These are phyloP conservation scores for Dromas ardeola DNA, from an alignment of 2,113 vertebrate species.

Conservation along the genomic window DNA sequence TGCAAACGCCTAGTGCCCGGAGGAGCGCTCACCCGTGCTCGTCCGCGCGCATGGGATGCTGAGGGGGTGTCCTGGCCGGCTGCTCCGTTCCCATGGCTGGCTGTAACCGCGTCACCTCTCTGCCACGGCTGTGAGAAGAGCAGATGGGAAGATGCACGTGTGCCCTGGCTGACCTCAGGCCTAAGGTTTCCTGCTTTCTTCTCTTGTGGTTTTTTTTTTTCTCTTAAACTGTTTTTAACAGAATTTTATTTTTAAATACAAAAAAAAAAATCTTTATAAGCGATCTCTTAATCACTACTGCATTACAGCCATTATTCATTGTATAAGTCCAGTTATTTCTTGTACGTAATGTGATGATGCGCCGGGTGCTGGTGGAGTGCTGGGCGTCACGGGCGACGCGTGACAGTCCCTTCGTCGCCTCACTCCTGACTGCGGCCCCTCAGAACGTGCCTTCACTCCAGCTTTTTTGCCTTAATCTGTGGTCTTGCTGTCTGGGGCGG, in stretches of 20 bases:
- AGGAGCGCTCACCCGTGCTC: not conserved
- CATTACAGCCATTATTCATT: conserved; percentile 71
- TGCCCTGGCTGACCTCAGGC: conserved; percentile 59
- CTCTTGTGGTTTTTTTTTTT: not conserved
- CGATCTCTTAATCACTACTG: conserved; percentile 68
- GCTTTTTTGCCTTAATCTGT: conserved; percentile 74
- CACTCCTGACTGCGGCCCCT: conserved; percentile 60
- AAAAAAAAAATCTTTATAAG: conserved; percentile 70
- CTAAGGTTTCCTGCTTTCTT: conserved; percentile 37
- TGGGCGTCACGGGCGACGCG: not conserved
- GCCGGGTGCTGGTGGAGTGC: conserved; percentile 62
- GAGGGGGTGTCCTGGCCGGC: not conserved
- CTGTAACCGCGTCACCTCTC: not conserved
- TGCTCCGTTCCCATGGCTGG: conserved; percentile 15
- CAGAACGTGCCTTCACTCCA: conserved; percentile 72
- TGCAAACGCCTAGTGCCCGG: not conserved
- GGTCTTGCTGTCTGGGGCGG: conserved; percentile 71
- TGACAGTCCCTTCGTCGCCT: conserved; percentile 22
- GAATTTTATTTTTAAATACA: conserved; percentile 80
- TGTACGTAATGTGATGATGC: conserved; percentile 50
- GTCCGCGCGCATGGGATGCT: fast-evolving
- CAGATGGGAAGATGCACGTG: not conserved
- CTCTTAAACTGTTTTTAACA: conserved; percentile 70
- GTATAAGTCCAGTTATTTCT: conserved; percentile 72
- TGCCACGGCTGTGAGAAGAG: conserved; percentile 56